A percentile compares a stretch with the other conserved stretches of the same genome.
These are phyloP conservation scores for Eupithecia subumbrata DNA, from an alignment of 2,888 invertebrate genomes.

Conservation along the genomic window DNA sequence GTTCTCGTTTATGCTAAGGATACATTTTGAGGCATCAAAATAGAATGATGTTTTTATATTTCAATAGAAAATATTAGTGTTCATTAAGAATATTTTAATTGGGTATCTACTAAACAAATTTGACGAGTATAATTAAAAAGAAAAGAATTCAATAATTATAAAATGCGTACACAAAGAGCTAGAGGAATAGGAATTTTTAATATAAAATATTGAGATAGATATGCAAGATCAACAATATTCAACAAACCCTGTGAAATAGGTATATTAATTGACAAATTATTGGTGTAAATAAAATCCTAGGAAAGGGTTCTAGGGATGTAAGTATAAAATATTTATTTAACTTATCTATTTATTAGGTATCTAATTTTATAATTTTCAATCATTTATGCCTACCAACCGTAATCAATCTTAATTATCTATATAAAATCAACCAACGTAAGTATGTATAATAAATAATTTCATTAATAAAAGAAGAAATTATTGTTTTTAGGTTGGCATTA, in stretches of 20 bases:
- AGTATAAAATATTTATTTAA: slow-evolving; percentile 45
- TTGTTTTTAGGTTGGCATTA: background rate
- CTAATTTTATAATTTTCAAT: slow-evolving; percentile 52
- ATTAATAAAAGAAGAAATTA: background rate
- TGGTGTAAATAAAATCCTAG: slow-evolving; percentile 71
- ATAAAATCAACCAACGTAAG: background rate
- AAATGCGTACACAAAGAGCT: background rate
- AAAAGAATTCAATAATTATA: background rate
- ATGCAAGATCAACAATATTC: slow-evolving; percentile 63
- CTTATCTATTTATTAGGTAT: slow-evolving; percentile 30
- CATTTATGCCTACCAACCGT: slow-evolving; percentile 14
- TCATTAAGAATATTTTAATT: background rate
- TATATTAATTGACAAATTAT: slow-evolving; percentile 78
- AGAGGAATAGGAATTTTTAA: background rate
- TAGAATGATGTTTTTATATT: slow-evolving; percentile 8
- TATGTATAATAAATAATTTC: background rate
- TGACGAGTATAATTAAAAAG: background rate
- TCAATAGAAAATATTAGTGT: background rate
- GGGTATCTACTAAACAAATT: background rate
- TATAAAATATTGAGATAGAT: slow-evolving; percentile 37
- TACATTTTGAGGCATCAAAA: slow-evolving; percentile 20
- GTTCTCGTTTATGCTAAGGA: slow-evolving; percentile 28
- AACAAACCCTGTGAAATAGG: slow-evolving; percentile 78
- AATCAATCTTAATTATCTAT: background rate
- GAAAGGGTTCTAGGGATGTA: slow-evolving; percentile 56